Conservation (phyloP, 1,140 invertebrate species). For the Macrotrachela quadricornifera region DNA sequence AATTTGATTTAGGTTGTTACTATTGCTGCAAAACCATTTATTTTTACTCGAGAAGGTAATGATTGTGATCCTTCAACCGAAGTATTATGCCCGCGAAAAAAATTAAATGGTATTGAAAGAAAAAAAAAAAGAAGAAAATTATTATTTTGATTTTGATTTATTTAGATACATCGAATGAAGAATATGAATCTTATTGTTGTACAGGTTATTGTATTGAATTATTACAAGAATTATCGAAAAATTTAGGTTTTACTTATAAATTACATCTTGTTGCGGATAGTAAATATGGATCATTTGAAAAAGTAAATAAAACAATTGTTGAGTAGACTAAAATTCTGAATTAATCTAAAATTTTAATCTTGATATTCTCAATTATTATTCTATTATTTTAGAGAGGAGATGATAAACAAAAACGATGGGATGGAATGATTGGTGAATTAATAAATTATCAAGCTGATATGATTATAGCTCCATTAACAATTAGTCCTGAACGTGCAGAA, state of each 20-base stretch:
- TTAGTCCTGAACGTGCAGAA: conserved; percentile 86
- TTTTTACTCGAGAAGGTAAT: conserved; percentile 37
- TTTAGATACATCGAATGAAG: neutral
- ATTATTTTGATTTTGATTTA: neutral
- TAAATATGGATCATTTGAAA: conserved; percentile 45
- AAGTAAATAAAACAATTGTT: too few species aligned
- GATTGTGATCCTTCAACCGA: neutral
- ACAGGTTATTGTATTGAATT: conserved; percentile 11
- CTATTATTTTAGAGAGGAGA: neutral
- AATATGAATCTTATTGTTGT: conserved; percentile 8
- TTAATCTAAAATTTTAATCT: too few species aligned
- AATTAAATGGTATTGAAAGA: neutral
- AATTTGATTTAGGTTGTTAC: conserved; percentile 41
- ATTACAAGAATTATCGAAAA: conserved; percentile 7
- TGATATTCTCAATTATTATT: too few species aligned
- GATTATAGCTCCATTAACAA: conserved; percentile 89
- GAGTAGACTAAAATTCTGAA: too few species aligned
- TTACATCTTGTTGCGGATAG: conserved; percentile 77
- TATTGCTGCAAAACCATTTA: conserved; percentile 83
- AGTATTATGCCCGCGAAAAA: conserved; percentile 56
- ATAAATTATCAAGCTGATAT: conserved; percentile 72
- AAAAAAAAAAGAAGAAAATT: neutral
- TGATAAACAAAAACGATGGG: conserved; percentile 63
- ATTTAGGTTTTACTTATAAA: conserved; percentile 24
- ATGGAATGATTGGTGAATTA: conserved; percentile 79